phyloP scores from a whole-genome alignment of 2,797 vertebrate genomes.

The Diplodus puntazzo region DNA sequence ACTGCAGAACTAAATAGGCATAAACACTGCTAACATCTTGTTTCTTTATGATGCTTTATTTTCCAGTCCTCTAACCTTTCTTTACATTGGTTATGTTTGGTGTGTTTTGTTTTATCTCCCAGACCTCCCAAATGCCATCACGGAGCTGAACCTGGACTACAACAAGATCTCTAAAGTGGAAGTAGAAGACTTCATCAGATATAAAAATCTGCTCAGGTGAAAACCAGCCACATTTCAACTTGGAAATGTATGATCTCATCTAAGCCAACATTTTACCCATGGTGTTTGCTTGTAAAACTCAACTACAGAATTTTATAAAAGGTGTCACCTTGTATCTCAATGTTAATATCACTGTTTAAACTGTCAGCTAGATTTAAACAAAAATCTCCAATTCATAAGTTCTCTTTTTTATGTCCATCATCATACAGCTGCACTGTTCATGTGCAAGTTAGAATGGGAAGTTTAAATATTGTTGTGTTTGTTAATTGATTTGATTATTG shows the following conservation, averaged over 20 bases:
- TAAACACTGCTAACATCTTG: neutral
- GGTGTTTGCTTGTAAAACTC: no score
- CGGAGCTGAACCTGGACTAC: constrained; percentile 94
- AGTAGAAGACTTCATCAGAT: constrained; percentile 94
- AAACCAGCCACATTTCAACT: neutral
- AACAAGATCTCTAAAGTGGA: constrained; percentile 95
- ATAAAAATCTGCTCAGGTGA: constrained; percentile 95
- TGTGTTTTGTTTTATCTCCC: constrained; percentile 42
- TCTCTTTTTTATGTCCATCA: neutral
- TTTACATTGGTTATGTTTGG: neutral
- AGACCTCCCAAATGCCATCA: constrained; percentile 90
- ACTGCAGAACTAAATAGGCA: neutral
- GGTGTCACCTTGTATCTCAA: no score
- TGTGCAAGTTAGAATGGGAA: neutral
- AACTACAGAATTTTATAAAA: no score
- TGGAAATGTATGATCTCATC: neutral
- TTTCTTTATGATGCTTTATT: neutral
- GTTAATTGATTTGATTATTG: neutral
- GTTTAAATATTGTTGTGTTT: neutral
- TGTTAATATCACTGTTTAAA: no score
- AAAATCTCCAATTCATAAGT: no score
- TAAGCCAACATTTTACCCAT: neutral
- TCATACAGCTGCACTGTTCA: neutral
- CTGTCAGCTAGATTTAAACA: no score
- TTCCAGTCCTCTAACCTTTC: neutral